phyloP scores from a whole-genome alignment of 92 coral and sea anemone species.

The Galaxea fascicularis region DNA sequence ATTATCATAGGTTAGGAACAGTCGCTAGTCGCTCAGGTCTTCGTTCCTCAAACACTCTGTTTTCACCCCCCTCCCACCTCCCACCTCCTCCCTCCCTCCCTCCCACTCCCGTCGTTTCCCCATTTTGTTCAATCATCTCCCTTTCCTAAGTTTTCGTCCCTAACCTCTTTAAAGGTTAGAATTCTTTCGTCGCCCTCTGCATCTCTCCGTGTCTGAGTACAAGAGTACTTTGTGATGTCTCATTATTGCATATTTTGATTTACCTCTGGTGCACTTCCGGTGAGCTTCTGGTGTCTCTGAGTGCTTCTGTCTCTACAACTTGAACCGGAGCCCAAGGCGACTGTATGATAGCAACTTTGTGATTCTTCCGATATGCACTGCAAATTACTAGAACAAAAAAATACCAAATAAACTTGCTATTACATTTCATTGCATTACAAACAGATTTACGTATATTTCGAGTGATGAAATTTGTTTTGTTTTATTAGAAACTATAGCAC shows the following conservation, averaged over 20 bases:
- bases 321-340: conserved; percentile 7
- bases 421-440: background rate
- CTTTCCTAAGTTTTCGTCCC: background rate
- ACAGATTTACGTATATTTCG: too few species aligned
- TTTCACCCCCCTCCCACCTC: too few species aligned
- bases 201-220: background rate
- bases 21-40: background rate
- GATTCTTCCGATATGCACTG: too few species aligned
- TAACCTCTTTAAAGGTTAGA: background rate
- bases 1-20: background rate
- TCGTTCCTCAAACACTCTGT: background rate
- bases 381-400: background rate
- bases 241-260: background rate
- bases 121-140: background rate
- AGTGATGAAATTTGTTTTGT: too few species aligned
- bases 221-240: background rate
- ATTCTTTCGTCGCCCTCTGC: background rate
- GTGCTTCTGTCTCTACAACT: background rate
- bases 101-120: background rate
- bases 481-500: too few species aligned
- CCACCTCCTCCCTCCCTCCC: background rate
- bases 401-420: background rate
- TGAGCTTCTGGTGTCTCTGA: background rate
- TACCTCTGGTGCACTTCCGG: background rate
- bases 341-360: background rate